Evolutionary conservation across 2,113 vertebrate genomes (phyloP).

Genomic region (Leuciscus idus): DNA sequence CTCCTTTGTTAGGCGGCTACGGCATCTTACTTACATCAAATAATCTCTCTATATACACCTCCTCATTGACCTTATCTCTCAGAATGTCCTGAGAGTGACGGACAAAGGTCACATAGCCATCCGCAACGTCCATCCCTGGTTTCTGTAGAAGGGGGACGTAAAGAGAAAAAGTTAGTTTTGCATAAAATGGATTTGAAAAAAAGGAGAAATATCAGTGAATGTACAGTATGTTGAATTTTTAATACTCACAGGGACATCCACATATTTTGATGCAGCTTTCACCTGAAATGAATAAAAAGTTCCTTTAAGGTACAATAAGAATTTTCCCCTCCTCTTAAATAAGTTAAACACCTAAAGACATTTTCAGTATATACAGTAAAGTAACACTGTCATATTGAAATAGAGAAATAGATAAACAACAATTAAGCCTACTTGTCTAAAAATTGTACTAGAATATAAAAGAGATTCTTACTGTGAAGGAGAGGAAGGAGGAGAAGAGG

Average conservation of each 20-base stretch:
- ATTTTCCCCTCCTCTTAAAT: background rate
- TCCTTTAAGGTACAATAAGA: background rate
- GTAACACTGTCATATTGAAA: background rate
- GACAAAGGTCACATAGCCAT: constrained; percentile 99
- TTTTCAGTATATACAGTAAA: background rate
- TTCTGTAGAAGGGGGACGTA: constrained; percentile 80
- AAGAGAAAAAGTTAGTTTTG: constrained; percentile 8
- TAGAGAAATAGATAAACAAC: background rate
- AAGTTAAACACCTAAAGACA: background rate
- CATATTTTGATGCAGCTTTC: constrained; percentile 99
- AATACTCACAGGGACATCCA: constrained; percentile 98
- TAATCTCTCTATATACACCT: constrained; percentile 99
- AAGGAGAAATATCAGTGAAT: background rate
- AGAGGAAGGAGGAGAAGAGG: constrained; percentile 98
- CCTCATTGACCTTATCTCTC: constrained; percentile 99
- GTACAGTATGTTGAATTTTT: background rate
- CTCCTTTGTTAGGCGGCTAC: constrained; percentile 88
- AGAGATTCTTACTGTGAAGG: constrained; percentile 94
- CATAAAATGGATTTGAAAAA: background rate
- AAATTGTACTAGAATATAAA: background rate
- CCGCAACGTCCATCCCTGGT: constrained; percentile 98
- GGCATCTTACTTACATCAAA: constrained; percentile 99
- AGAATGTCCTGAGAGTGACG: constrained; percentile 99
- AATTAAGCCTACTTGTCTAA: too few relatives aligned
- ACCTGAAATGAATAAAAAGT: constrained; percentile 81